Evolutionary conservation across 2,113 vertebrate species (phyloP).

Genomic region (Phyllostomus hastatus): DNA sequence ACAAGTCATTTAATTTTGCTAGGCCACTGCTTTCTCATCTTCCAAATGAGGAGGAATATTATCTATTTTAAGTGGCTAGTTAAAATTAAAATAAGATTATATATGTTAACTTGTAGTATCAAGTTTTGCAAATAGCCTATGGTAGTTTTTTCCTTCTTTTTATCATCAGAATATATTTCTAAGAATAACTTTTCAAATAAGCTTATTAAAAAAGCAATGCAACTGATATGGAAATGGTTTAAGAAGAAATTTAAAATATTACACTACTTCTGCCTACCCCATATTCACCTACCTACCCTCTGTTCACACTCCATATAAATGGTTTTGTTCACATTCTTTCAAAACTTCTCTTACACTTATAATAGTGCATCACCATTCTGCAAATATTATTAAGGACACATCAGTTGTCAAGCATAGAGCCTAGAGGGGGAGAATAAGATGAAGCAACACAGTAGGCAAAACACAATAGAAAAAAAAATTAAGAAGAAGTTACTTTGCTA

Average conservation of each 20-base stretch:
- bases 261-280: background rate
- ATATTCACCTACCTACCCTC: background rate
- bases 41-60: background rate
- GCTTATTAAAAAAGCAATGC: background rate
- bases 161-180: background rate
- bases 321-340: background rate
- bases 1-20: background rate
- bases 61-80: background rate
- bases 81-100: slow-evolving; percentile 14
- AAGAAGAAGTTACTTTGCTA: background rate
- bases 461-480: background rate
- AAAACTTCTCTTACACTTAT: background rate
- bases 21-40: background rate
- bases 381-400: background rate
- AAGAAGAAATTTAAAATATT: background rate
- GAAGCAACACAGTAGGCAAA: background rate
- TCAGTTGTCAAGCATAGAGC: background rate
- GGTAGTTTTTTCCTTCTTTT: background rate
- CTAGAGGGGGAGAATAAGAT: background rate
- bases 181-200: background rate
- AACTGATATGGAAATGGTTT: background rate
- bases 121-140: background rate
- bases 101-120: background rate
- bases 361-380: background rate
- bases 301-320: background rate